Base-by-base conservation (phyloP, 2,888 invertebrate species). In the Chloromyia formosa region DNA sequence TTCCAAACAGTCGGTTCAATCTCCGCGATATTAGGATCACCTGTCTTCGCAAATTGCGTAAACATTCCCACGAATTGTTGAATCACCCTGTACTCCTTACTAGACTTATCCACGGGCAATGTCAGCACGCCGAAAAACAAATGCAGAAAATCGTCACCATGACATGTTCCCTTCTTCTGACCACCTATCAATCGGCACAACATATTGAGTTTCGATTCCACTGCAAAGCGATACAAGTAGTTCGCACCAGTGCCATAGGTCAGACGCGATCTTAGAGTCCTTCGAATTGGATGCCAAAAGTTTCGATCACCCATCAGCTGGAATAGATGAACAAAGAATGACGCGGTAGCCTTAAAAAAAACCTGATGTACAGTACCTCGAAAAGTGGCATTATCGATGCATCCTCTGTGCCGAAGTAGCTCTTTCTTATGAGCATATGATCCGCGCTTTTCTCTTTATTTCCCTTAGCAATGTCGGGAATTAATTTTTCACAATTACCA, bases 251-350 rank as follows among this genome's bases (percentile, higher is more conserved):
- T 78, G 7, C 80, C 79, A 74, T 84, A 75, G 53, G 81, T 76
- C 0, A 80, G 74, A 0, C 85, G 81, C 4, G 85, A 83, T 10
- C 82, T 77, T 10, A 76, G 9, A 0, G 84, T 83, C n/a, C 84
- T 80, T 73, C 85, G 84, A 35, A 85, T 83, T 75, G 82, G 83
- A 75, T 84, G 85, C 85, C 84, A 85, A 74, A 85, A 85, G 54
- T 80, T 81, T 80, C 84, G 85, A 71, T 85, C 84, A 0, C 83
- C 82, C 76, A 83, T 82, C 22, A 85, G 79, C 85, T 84, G 20
- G 53, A 49, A n/a, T 3, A n/a, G 12, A n/a, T 49, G 4, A 27
- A 58, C 18, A 16, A 16, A 54, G n/a, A 54, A 12, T 16, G n/a
- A 54, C 16, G 54, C 16, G 54, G 5, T n/a, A n/a, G n/a, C n/a